Base-by-base conservation (phyloP, 2,113 vertebrate genomes). In the Marmota flaviventris region DNA sequence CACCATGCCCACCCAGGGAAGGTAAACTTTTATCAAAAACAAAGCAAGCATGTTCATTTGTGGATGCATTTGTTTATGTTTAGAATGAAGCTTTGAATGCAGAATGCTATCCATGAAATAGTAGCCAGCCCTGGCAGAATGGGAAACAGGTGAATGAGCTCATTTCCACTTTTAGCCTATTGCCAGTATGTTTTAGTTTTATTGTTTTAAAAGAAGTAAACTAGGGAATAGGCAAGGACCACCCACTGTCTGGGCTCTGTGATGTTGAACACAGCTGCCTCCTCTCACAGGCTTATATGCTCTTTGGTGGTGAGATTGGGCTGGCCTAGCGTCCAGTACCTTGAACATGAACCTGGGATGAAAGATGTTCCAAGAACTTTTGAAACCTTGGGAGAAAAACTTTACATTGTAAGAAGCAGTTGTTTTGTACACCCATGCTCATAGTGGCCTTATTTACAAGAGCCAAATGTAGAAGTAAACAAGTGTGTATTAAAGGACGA, bases 41-140 rank as follows among this genome's bases (percentile, higher is more conserved):
- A 73, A 82, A 93, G 84, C 48, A 83, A 39, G 79, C 11, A 14
- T 16, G 53, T 20, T 27, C 42, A 77, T 25, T 22, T 37, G 12
- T 20, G 3, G 42, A 34, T 63, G 61, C 42, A 82, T 25, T 22
- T 24, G 6, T 22, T 5, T 65, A 37, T 48, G 39, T 95, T 61
- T 69, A n/a, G 14, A 87, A 76, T 86, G 51, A 84, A 67, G 58
- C 53, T 84, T 83, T 92, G 53, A 88, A 63, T 92, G 90, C 39
- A 61, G 18, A 34, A 51, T 79, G 14, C 20, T 22, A 29, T 79
- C 78, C 37, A 37, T 8, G 11, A 29, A 51, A 72, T 0, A 39
- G 45, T 37, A 89, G 39, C 34, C 45, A 32, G 2, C 2, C 3
- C 72, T 58, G 34, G 16, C 4, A 61, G 39, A 92, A 83, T 61